Conservation (phyloP, 2,888 invertebrate genomes). For the Hymenopus coronatus region DNA sequence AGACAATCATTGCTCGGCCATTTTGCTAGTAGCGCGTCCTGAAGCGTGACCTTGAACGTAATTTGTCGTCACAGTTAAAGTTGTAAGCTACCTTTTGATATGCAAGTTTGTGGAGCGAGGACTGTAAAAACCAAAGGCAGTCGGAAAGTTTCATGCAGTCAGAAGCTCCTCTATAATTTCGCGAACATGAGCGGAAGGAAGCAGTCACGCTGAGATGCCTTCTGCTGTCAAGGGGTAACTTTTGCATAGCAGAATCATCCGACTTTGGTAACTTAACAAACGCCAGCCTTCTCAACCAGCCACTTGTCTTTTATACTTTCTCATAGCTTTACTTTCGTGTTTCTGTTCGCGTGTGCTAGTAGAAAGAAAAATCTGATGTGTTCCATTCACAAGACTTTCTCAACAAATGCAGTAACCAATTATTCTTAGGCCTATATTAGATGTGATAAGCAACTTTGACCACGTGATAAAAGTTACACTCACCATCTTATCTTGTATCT, state of each 20-base stretch:
- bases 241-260: not conserved
- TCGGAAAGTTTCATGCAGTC: not conserved
- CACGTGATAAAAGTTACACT: no score
- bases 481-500: no score
- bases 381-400: no score
- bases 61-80: not conserved
- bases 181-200: not conserved
- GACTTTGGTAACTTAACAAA: not conserved
- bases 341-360: not conserved
- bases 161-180: not conserved
- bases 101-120: not conserved
- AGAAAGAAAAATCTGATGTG: no score
- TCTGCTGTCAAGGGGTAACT: not conserved
- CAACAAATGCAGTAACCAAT: no score
- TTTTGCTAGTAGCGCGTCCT: not conserved
- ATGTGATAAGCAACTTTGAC: no score
- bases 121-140: not conserved
- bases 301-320: not conserved
- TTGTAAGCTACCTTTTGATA: not conserved
- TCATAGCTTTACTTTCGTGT: not conserved
- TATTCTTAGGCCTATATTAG: no score
- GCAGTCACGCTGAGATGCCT: not conserved
- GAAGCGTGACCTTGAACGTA: not conserved
- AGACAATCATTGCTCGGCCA: not conserved
- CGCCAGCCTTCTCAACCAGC: not conserved